Percentiles rank a stretch among this genome's conserved stretches.
phyloP scores from a whole-genome alignment of 2,113 vertebrate genomes.

The Hucho hucho region DNA sequence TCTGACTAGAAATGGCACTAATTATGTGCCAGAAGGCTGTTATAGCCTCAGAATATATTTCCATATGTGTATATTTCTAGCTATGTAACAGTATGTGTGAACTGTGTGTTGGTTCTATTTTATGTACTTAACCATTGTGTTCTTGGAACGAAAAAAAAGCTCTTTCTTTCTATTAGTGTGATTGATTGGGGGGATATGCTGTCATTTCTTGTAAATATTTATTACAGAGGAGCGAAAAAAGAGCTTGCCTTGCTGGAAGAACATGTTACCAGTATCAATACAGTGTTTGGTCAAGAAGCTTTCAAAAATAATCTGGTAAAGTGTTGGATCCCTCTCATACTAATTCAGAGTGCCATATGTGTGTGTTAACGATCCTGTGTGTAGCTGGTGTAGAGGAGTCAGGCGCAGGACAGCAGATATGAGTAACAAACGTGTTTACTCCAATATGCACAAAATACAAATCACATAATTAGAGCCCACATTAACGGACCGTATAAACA shows the following conservation, averaged over 20 bases:
- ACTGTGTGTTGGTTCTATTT: conserved; percentile 54
- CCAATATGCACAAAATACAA: no score
- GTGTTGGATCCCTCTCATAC: no score
- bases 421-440: no score
- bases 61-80: conserved; percentile 76
- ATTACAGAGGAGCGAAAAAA: conserved; percentile 27
- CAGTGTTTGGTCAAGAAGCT: no score
- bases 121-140: conserved; percentile 37
- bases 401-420: no score
- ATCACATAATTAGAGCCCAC: no score
- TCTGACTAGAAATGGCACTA: conserved; percentile 63
- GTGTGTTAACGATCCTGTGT: no score
- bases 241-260: conserved; percentile 51
- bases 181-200: no score
- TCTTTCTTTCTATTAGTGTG: conserved; percentile 40
- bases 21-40: conserved; percentile 61
- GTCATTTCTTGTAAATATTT: conserved; percentile 65
- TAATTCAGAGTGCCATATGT: no score
- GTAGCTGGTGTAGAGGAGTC: no score
- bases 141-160: conserved; percentile 53
- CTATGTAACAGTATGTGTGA: conserved; percentile 64
- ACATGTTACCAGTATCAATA: conserved; percentile 29
- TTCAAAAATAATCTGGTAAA: no score
- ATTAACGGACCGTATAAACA: no score
- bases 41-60: conserved; percentile 51